A percentile compares a stretch with the other conserved stretches of the same genome.
Conservation (phyloP, 1,140 invertebrate genomes). For the Holotrichia oblita region DNA sequence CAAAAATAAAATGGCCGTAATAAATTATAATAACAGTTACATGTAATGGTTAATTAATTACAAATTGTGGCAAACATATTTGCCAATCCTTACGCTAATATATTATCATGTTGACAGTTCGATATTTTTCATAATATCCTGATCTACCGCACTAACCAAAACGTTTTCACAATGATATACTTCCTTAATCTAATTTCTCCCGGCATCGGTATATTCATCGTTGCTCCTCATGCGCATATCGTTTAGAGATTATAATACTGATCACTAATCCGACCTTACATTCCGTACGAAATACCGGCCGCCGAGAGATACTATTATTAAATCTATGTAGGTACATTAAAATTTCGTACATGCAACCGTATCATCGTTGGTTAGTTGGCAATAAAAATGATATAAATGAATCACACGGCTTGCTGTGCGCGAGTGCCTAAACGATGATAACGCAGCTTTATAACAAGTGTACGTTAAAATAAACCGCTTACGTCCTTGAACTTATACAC, state of each 20-base stretch:
- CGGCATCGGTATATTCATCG: not conserved
- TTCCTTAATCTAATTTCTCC: not conserved
- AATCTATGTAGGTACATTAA: not conserved
- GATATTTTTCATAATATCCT: no score
- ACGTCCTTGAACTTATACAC: slow-evolving; percentile 32
- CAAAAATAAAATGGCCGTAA: no score
- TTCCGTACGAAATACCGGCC: not conserved
- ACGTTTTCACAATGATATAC: no score
- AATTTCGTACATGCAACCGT: not conserved
- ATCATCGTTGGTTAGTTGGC: slow-evolving; percentile 11
- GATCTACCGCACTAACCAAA: no score
- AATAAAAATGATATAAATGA: slow-evolving; percentile 30
- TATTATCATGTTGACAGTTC: no score
- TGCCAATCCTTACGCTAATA: no score
- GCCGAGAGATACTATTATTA: slow-evolving; percentile 15
- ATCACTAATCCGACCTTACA: not conserved
- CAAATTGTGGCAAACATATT: no score
- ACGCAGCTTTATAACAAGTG: slow-evolving; percentile 15
- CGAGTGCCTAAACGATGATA: slow-evolving; percentile 18
- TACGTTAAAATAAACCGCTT: slow-evolving; percentile 26
- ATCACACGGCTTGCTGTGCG: not conserved
- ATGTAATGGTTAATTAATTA: no score
- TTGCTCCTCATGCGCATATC: not conserved
- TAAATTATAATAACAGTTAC: no score
- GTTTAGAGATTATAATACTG: not conserved